Base-by-base conservation (phyloP, 2,797 vertebrate species). In the Malurus leucopterus region DNA sequence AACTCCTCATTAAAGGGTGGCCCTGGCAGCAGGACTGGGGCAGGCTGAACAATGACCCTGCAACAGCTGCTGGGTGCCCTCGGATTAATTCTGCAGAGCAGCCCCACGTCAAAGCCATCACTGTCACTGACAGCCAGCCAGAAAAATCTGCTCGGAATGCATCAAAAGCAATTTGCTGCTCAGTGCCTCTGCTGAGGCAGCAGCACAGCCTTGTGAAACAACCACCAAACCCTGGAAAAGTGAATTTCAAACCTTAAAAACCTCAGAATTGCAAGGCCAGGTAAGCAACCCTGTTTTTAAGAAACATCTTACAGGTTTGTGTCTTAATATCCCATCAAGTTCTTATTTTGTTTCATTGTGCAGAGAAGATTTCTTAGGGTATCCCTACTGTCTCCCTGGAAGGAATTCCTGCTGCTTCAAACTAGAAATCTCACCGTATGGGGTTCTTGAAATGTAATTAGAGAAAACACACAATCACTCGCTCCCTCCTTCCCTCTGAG, bases 91-190 rank as follows among this genome's bases (percentile, higher is more conserved):
- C 89, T 94, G 88, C 77, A 78, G 67, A 81, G 70, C 55, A 89
- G 87, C 76, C 65, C 76, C 79, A 88, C 0, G 63, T 89, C 93
- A 94, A 81, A 94, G 80, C 89, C 92, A 95, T 86, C 93, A 86
- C 91, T 86, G 92, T 43, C 92, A 92, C 53, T 70, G 72, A 81
- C 81, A 73, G 14, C 34, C 89, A 91, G 77, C 63, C 91, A 92
- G 80, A 57, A 93, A 87, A 93, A 92, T 86, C 92, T 90, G 86
- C 80, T 44, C 84, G 81, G 47, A 91, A 91, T 51, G 78, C 88
- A 95, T 82, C 91, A 95, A 77, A 94, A 91, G 77, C 89, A 86
- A 95, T 91, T 92, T 94, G 77, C 83, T 92, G 86, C 85, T 90
- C 91, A 74, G 80, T 68, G 93, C 83, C 80, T 92, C 61, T 90